Evolutionary conservation across 2,113 vertebrate species (phyloP).

Genomic region (Nothocercus nigrocapillus): DNA sequence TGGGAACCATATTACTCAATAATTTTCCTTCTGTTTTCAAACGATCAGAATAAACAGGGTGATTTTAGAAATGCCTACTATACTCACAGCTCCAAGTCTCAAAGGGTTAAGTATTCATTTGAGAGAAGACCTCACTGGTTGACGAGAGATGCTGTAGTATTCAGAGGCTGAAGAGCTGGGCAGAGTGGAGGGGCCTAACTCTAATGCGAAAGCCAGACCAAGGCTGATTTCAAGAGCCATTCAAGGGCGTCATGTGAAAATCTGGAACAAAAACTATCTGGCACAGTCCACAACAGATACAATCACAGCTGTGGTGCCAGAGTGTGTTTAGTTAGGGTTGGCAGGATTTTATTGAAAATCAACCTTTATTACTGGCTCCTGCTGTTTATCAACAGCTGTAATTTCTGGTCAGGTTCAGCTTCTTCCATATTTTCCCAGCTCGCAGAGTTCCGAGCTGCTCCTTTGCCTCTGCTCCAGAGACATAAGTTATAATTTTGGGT

Average conservation of each 20-base stretch:
- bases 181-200: background rate
- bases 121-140: background rate
- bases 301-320: background rate
- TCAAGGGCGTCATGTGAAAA: background rate
- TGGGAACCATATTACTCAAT: background rate
- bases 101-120: background rate
- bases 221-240: background rate
- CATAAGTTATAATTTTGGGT: background rate
- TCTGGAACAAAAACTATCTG: background rate
- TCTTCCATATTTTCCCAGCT: background rate
- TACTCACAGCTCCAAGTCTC: background rate
- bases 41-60: background rate
- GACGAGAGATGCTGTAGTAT: background rate
- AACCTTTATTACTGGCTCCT: background rate
- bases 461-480: background rate
- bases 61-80: background rate
- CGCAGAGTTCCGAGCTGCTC: background rate
- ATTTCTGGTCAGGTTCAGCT: background rate
- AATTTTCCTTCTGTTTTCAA: background rate
- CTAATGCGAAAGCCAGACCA: background rate
- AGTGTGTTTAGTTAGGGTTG: background rate
- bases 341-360: background rate
- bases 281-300: accelerated
- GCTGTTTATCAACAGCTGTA: background rate
- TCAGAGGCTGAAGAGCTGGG: background rate